These are phyloP conservation scores for Drosophila kambysellisi DNA, from an alignment of 2,888 invertebrate genomes.

Conservation along the genomic window DNA sequence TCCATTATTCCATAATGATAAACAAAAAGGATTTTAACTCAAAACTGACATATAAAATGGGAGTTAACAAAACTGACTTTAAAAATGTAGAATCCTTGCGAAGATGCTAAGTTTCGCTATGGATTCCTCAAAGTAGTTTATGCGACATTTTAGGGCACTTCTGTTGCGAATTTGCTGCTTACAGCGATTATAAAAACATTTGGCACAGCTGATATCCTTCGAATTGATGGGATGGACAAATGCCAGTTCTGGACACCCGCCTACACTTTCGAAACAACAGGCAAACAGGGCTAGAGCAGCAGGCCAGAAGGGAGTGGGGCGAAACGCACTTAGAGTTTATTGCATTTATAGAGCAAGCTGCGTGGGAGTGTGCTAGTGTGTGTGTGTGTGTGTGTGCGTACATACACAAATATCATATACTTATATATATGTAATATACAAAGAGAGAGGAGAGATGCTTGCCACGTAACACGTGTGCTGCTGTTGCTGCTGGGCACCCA, in stretches of 20 bases:
- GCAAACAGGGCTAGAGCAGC: not conserved
- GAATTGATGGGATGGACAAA: conserved; percentile 56
- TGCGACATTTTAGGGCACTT: conserved; percentile 27
- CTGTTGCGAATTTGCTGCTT: conserved; percentile 20
- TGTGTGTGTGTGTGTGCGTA: conserved; percentile 20
- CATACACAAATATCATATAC: conserved; percentile 7
- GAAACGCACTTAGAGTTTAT: conserved; percentile 77
- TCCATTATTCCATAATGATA: no score
- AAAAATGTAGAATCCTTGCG: not conserved
- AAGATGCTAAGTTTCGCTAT: not conserved
- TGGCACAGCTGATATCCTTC: conserved; percentile 71
- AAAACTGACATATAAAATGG: not conserved
- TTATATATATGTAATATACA: conserved; percentile 1
- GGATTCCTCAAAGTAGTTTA: conserved; percentile 39
- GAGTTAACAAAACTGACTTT: not conserved
- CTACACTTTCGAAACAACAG: conserved; percentile 27
- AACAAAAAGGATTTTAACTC: not conserved
- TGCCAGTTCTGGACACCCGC: conserved; percentile 7
- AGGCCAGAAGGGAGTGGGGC: not conserved
- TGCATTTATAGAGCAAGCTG: conserved; percentile 65
- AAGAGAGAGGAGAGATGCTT: conserved; percentile 1
- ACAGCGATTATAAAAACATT: conserved; percentile 75
- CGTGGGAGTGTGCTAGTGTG: not conserved
- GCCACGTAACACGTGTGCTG: conserved; percentile 45
- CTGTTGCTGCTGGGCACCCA: conserved; percentile 39